Conservation (phyloP, 2,113 vertebrate genomes). For the Triplophysa tibetana region DNA sequence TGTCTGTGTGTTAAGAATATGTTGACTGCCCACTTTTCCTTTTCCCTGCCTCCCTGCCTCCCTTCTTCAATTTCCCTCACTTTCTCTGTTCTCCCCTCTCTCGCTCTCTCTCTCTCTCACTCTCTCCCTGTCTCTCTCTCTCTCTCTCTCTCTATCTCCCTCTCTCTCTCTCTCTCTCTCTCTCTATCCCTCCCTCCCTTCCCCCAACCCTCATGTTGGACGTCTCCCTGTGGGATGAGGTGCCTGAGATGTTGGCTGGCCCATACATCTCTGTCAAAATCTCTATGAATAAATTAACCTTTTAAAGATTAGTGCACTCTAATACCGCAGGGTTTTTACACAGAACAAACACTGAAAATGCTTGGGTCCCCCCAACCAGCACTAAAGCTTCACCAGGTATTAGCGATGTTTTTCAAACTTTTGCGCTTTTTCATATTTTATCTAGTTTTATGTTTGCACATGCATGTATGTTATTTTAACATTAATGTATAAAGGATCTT, state of each 20-base stretch:
- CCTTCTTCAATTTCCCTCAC: conserved; percentile 57
- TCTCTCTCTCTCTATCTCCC: conserved; percentile 37
- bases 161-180: conserved; percentile 21
- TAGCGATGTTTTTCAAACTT: conserved; percentile 64
- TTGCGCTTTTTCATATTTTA: conserved; percentile 55
- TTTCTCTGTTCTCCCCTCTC: conserved; percentile 45
- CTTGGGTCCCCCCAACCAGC: conserved; percentile 58
- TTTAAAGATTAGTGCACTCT: conserved; percentile 99
- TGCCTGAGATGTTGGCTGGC: conserved; percentile 80
- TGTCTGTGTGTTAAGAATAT: conserved; percentile 77
- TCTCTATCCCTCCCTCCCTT: conserved; percentile 21
- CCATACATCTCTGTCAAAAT: conserved; percentile 99
- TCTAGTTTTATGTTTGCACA: too few species aligned
- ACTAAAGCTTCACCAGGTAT: conserved; percentile 71
- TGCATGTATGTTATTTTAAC: too few species aligned
- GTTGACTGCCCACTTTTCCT: conserved; percentile 70
- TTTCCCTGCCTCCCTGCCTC: conserved; percentile 4
- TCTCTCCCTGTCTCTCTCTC: conserved; percentile 56
- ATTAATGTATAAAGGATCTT: too few species aligned
- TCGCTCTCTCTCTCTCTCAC: neutral
- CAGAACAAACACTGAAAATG: conserved; percentile 84
- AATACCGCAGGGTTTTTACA: conserved; percentile 95
- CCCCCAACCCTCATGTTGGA: conserved; percentile 69
- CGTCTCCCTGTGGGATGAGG: conserved; percentile 87
- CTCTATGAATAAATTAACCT: conserved; percentile 99